Percentiles rank a stretch among this genome's conserved stretches.
These are phyloP conservation scores for Tragopan temminckii DNA, from an alignment of 2,797 vertebrate genomes.

Conservation along the genomic window DNA sequence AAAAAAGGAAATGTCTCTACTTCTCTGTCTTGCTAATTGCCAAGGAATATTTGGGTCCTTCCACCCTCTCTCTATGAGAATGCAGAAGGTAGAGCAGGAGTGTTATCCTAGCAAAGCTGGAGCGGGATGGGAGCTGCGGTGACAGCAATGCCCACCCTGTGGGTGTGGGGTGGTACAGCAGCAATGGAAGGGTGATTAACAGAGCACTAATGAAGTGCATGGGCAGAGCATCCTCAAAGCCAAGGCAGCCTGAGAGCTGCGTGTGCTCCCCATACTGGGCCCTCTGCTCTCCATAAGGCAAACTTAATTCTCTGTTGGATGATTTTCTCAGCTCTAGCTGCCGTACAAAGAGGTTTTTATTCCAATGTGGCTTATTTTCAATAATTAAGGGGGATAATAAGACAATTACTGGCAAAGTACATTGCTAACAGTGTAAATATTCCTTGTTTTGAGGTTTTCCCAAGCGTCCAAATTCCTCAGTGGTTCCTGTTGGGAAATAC, in stretches of 20 bases:
- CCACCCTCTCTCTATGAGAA: background rate
- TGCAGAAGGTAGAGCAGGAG: background rate
- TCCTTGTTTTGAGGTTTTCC: slow-evolving; percentile 44
- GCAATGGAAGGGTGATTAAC: background rate
- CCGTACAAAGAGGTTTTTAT: background rate
- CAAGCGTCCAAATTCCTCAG: background rate
- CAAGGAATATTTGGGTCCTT: background rate
- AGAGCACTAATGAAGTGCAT: accelerated
- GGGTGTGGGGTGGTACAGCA: accelerated
- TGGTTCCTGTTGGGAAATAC: slow-evolving; percentile 8
- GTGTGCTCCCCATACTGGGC: background rate
- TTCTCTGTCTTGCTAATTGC: background rate
- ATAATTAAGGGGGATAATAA: slow-evolving; percentile 36
- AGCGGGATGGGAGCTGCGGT: background rate
- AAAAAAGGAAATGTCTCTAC: background rate
- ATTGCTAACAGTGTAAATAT: background rate
- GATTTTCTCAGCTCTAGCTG: background rate
- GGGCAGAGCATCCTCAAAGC: background rate
- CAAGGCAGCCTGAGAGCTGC: background rate
- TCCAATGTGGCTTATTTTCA: slow-evolving; percentile 51
- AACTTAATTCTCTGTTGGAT: background rate
- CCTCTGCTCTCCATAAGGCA: accelerated
- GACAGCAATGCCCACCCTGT: accelerated
- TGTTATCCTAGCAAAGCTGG: background rate
- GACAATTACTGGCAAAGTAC: slow-evolving; percentile 24